Base-by-base conservation (phyloP, 1,140 invertebrate genomes). In the Drosophila pandora region DNA sequence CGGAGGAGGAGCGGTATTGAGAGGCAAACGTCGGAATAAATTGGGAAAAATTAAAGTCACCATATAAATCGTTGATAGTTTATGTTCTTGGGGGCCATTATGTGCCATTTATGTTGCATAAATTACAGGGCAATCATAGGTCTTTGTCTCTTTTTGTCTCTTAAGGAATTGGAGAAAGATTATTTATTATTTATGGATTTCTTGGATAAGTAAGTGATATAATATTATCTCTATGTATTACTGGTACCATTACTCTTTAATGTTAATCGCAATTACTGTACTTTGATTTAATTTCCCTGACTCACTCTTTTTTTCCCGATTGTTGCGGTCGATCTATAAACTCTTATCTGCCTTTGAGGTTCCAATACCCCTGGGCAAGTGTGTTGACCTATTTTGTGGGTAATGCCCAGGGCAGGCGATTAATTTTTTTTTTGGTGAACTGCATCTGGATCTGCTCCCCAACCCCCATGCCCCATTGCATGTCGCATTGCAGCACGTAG, bases 41-140 rank as follows among this genome's bases (percentile, higher is more conserved):
- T 48, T 32, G 64, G 67, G 13, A 47, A 55, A 67, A 69, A 69
- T 56, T 69, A 68, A 67, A 73, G 54, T 60, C 72, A 63, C 75
- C 65, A 82, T 73, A 65, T 47, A 47, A 52, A 62, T 81, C 57
- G 60, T 41, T 34, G 55, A 77, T 61, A 49, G 68, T 75, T 76
- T 56, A 47, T 62, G 52, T 55, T 50, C 5, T 28, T 75, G 37
- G 21, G 72, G 60, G 61, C 79, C 60, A 88, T 88, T 82, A 87
- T 73, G 37, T 57, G 60, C 75, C 84, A 79, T 71, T 88, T 74
- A 84, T 84, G 79, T 80, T 80, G 84, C 84, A 89, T 88, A 89
- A 88, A 88, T 89, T 89, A 77, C 65, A 69, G 84, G 76, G 73
- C 25, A 80, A 60, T 34, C 32, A 83, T 68, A 54, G 62, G 62